Evolutionary conservation across 2,888 invertebrate genomes (phyloP).

Genomic region (Eupeodes latifasciatus): DNA sequence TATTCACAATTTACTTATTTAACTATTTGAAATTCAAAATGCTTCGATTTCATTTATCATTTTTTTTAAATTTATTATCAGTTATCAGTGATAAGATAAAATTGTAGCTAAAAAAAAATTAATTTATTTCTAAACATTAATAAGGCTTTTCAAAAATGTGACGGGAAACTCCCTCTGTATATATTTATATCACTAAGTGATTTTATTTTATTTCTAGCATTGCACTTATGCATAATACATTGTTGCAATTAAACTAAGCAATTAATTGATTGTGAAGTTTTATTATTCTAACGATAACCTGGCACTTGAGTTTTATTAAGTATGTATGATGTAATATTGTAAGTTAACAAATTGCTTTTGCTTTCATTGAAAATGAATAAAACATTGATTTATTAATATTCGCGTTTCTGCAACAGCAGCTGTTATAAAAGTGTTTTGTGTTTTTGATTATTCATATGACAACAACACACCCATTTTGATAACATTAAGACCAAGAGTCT

Average conservation of each 20-base stretch:
- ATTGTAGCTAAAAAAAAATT: no score
- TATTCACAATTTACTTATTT: no score
- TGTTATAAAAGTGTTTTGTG: neutral
- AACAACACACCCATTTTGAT: slow-evolving; percentile 23
- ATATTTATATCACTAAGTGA: no score
- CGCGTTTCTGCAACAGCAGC: slow-evolving; percentile 15
- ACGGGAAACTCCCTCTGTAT: no score
- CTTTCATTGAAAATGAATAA: slow-evolving; percentile 27
- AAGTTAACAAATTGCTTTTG: slow-evolving; percentile 34
- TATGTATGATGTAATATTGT: no score
- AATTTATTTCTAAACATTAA: no score
- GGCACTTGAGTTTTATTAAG: neutral
- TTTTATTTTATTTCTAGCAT: no score
- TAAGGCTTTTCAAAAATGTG: no score
- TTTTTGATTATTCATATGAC: neutral
- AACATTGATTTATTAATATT: slow-evolving; percentile 8
- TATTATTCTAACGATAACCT: neutral
- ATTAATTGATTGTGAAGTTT: neutral
- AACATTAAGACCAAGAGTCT: neutral
- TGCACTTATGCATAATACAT: neutral
- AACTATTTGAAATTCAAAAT: no score
- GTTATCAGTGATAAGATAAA: no score
- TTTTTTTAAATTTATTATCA: no score
- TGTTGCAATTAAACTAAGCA: neutral
- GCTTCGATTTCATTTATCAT: no score